Percentiles rank a stretch among this genome's conserved stretches.
phyloP scores from a whole-genome alignment of 1,140 invertebrate genomes.

The Ips typographus region DNA sequence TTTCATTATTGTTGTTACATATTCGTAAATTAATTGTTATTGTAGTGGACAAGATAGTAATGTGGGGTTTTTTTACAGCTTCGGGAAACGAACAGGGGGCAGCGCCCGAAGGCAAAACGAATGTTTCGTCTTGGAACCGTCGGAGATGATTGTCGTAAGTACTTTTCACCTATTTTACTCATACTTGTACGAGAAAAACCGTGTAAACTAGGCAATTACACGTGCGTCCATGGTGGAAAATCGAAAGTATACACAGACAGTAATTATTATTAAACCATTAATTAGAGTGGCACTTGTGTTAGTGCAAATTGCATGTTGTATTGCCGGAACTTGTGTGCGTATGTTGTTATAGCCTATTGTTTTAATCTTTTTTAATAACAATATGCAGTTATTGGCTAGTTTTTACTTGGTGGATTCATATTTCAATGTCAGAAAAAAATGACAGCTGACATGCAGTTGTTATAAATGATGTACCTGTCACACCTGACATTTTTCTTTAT shows the following conservation, averaged over 20 bases:
- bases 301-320: not conserved
- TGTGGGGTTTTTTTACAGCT: conserved; percentile 62
- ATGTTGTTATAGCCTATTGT: not conserved
- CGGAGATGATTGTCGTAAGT: conserved; percentile 87
- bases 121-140: conserved; percentile 82
- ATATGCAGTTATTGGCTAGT: no score
- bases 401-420: no score
- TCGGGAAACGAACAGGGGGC: conserved; percentile 76
- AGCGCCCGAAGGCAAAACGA: conserved; percentile 75
- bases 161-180: conserved; percentile 22
- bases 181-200: not conserved
- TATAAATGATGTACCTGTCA: no score
- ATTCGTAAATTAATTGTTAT: no score
- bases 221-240: conserved; percentile 6
- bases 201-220: conserved; percentile 1
- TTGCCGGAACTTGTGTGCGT: no score
- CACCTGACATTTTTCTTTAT: no score
- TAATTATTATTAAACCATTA: conserved; percentile 9
- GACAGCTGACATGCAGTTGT: no score
- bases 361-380: no score
- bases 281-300: conserved; percentile 12
- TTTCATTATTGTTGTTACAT: no score
- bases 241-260: conserved; percentile 12
- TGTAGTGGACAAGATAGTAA: no score
- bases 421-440: no score